Conservation (phyloP, 2,888 invertebrate species). For the Patella caerulea region DNA sequence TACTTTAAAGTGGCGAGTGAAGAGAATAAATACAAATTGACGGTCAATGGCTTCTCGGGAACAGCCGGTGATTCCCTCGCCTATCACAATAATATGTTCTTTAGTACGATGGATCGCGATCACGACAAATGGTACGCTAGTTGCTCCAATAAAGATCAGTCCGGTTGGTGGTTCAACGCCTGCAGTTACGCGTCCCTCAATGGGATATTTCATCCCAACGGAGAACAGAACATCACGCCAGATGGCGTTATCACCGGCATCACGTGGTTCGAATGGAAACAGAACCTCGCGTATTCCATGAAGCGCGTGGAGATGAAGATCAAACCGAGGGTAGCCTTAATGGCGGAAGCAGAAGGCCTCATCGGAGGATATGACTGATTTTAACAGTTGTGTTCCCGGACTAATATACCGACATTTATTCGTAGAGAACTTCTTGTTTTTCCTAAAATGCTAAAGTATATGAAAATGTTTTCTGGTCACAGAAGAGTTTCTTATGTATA, state of each 20-base stretch:
- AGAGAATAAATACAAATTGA: conserved; percentile 81
- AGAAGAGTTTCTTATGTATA: background rate
- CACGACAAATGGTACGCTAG: conserved; percentile 77
- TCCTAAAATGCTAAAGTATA: too few species aligned
- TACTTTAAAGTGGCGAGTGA: conserved; percentile 80
- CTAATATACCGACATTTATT: too few species aligned
- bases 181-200: conserved; percentile 62
- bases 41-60: conserved; percentile 78
- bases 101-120: conserved; percentile 90
- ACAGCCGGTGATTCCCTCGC: conserved; percentile 88
- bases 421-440: too few species aligned
- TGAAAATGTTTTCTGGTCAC: too few species aligned
- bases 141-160: conserved; percentile 57
- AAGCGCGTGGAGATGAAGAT: conserved; percentile 57
- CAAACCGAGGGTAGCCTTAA: conserved; percentile 46
- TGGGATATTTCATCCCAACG: conserved; percentile 50
- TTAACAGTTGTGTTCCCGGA: too few species aligned
- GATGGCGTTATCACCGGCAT: conserved; percentile 59
- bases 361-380: background rate
- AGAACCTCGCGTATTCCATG: conserved; percentile 52
- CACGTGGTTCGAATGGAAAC: conserved; percentile 59
- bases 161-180: conserved; percentile 65
- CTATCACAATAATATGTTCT: conserved; percentile 93
- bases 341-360: conserved; percentile 35
- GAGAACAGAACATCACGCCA: conserved; percentile 38